These are phyloP conservation scores for Dichetophora obliterata DNA, from an alignment of 2,888 invertebrate species.

Conservation along the genomic window DNA sequence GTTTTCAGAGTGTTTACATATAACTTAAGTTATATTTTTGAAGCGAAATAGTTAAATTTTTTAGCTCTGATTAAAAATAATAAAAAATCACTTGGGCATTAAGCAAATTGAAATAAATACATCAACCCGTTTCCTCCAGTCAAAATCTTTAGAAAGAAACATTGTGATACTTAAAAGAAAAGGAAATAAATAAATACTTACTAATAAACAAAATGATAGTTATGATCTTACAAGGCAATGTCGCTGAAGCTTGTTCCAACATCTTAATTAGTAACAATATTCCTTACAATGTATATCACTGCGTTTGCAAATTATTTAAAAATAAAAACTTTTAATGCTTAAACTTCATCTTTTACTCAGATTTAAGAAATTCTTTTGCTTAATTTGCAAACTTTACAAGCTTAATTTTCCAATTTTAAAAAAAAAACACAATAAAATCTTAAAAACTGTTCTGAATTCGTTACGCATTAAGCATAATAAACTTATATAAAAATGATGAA, in stretches of 20 bases:
- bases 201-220: conserved; percentile 32
- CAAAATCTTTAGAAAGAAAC: not conserved
- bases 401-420: conserved; percentile 1
- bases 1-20: not conserved
- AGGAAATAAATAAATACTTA: conserved; percentile 15
- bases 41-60: not conserved
- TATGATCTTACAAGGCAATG: conserved; percentile 42
- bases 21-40: not conserved
- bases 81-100: too few species aligned
- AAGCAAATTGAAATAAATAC: too few species aligned
- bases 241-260: conserved; percentile 21
- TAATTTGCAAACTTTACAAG: conserved; percentile 8
- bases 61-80: not conserved
- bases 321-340: not conserved
- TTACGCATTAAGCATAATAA: not conserved
- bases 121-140: not conserved
- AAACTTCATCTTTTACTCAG: not conserved
- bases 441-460: not conserved
- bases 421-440: not conserved
- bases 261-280: conserved; percentile 41
- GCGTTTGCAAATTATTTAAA: conserved; percentile 60
- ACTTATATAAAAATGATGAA: not conserved
- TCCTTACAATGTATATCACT: conserved; percentile 66
- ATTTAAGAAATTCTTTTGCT: not conserved
- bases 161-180: not conserved